Evolutionary conservation across 2,888 invertebrate species (phyloP), one percentile per base, ranked within the genome.

Genomic region (Athetis lepigone): DNA sequence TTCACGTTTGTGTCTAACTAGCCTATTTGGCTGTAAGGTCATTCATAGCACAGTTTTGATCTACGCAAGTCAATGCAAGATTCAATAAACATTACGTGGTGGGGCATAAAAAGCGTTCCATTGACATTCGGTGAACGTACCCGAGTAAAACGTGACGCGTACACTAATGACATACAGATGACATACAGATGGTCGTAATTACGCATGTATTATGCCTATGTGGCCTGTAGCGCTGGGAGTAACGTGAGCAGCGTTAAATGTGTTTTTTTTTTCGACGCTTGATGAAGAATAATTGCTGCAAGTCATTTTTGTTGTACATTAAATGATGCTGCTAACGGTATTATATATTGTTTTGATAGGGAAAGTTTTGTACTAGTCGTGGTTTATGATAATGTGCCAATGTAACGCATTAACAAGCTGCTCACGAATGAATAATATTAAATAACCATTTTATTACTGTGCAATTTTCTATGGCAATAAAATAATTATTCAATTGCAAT

Each of bases 71-170:
- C 85, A 89, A 90, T 90, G 90, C 85, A 82, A 87, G 88, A 93
- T 94, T 93, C 92, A 93, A 93, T 94, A 92, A 91, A 91, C 91
- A 90, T 87, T 82, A 89, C 88, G 88, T 86, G 89, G 87, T 82
- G 80, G 79, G 81, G 86, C 90, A 93, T 92, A 93, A 94, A 94
- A 94, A 93, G 88, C 85, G 83, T 77, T 79, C 79, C 71, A 89
- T 94, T 90, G 85, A 84, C 84, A 94, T 88, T 89, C 93, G 64
- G 68, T 75, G 73, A 90, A 85, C 92, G 89, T 87, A 78, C 79
- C 65, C 80, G 72, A 75, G 79, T 77, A 72, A 69, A 82, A 94
- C 94, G 94, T 93, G 93, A 88, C 77, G 70, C 80, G 80, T 82
- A 61, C 81, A 75, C 85, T 85, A 91, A 92, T 88, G 85, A 87